Evolutionary conservation across 2,888 invertebrate genomes (phyloP), one percentile per base, ranked within the genome.

Genomic region (Anticlea derivata): DNA sequence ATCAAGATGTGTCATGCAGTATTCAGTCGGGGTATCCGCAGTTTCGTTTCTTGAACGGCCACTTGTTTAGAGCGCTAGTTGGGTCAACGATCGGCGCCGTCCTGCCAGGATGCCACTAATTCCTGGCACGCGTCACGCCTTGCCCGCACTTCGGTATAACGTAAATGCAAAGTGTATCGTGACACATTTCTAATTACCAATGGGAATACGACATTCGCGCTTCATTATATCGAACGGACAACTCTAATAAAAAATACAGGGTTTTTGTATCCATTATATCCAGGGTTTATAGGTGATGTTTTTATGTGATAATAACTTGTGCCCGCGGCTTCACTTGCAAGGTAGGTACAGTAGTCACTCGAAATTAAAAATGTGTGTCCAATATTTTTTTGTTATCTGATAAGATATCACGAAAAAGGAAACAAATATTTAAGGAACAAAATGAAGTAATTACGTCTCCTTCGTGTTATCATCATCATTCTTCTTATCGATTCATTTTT

Each of bases 61-160:
- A 24, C 26, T 41, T 51, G 31, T 51, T 31, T 51, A 51, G 12
- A 17, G 48, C 8, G 23, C 43, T 59, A 53, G 63, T 40, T 69
- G 55, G 83, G 83, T 85, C 83, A 86, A 81, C 70, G 86, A 57
- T 77, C 86, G 75, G 64, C 70, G 70, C 64, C 78, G 80, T 83
- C 82, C 83, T 79, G 81, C 66, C 85, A 86, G 87, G 86, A 87
- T 82, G 81, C 78, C 74, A 73, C 77, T 84, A 83, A 85, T 86
- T 85, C 84, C 78, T 76, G 75, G 73, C 81, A 83, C 83, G 80
- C 80, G 81, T 73, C 60, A 52, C 57, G 49, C 53, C 60, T 53
- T 47, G 30, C 50, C 46, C 37, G 38, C 52, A 33, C 43, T 52
- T 47, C 31, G 35, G n/a, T 46, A 29, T 50, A 39, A n/a, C 17